phyloP scores from a whole-genome alignment of 2,888 invertebrate species.

The Melinaea menophilus region DNA sequence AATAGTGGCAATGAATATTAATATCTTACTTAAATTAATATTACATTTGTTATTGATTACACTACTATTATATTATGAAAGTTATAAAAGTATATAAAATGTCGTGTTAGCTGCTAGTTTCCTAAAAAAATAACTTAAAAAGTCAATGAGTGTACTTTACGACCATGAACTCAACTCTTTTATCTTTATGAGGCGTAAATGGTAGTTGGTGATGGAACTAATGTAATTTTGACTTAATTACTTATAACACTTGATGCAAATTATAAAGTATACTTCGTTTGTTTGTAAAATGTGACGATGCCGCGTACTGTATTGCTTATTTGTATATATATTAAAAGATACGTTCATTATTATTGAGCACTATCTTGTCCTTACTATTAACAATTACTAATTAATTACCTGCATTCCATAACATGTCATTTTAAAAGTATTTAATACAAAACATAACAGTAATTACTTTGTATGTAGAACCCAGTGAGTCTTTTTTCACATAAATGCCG shows the following conservation, averaged over 20 bases:
- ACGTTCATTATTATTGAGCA: too few relatives aligned
- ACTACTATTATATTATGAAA: too few relatives aligned
- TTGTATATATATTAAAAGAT: too few relatives aligned
- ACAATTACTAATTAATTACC: too few relatives aligned
- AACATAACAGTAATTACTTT: not conserved
- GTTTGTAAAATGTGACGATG: too few relatives aligned
- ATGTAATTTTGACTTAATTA: not conserved
- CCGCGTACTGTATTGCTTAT: too few relatives aligned
- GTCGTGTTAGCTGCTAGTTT: not conserved
- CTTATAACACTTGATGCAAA: too few relatives aligned
- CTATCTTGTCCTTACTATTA: too few relatives aligned
- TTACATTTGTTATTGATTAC: too few relatives aligned
- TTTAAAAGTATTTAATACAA: not conserved
- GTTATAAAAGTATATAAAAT: too few relatives aligned
- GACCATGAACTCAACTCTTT: slow-evolving; percentile 27
- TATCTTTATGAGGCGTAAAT: slow-evolving; percentile 30
- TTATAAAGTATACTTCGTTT: too few relatives aligned
- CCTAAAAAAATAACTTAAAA: slow-evolving; percentile 20
- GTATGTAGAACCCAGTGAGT: not conserved
- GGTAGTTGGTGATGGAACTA: slow-evolving; percentile 20
- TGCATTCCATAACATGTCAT: not conserved
- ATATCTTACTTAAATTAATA: too few relatives aligned
- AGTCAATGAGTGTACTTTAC: slow-evolving; percentile 31
- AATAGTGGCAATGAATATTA: slow-evolving; percentile 11
- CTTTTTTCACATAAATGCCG: not conserved